Base-by-base conservation (phyloP, 2,888 invertebrate species). In the Catotricha subobsoleta region DNA sequence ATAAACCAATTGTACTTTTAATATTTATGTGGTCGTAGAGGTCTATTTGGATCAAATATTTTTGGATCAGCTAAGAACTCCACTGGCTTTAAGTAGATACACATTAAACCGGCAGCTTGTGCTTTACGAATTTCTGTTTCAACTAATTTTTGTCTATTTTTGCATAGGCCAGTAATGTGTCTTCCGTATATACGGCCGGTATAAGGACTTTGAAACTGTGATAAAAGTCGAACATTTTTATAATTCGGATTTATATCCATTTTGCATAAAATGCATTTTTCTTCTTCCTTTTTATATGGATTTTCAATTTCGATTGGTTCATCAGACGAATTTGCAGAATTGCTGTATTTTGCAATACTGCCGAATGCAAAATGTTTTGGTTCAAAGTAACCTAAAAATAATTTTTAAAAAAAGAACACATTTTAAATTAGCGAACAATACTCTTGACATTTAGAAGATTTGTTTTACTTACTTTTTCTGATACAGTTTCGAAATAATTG, bases 141-240 rank as follows among this genome's bases (percentile, higher is more conserved):
- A 0, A 94, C 72, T 49, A 69, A 60, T 34, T 67, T 66, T 52
- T 95, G 92, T 57, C 90, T 87, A 7, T 64, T 57, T 54, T 74
- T 71, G 56, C 97, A 98, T 33, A 98, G 68, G 1, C 97, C 91
- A 4, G 97, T 98, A 31, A 97, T 84, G 52, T 95, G 86, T 41
- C 80, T 72, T 0, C 86, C 88, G 57, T 94, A 97, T 46, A 94
- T 74, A 48, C 80, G 71, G 1, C 97, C 97, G 0, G 97, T 95
- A 56, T 83, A 90, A 0, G 88, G 80, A 25, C 95, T 97, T 54
- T 95, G 83, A 61, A 98, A 98, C 59, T 97, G 95, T 0, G 91
- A 88, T 5, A 98, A 62, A 3, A 98, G 62, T 50, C 86, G 75
- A 1, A 80, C 75, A 62, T 98, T 98, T 63, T 94, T 95, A 55